Percentiles rank a stretch among this genome's conserved stretches.
phyloP scores from a whole-genome alignment of 2,797 vertebrate species.

The Pachyuromys duprasi region DNA sequence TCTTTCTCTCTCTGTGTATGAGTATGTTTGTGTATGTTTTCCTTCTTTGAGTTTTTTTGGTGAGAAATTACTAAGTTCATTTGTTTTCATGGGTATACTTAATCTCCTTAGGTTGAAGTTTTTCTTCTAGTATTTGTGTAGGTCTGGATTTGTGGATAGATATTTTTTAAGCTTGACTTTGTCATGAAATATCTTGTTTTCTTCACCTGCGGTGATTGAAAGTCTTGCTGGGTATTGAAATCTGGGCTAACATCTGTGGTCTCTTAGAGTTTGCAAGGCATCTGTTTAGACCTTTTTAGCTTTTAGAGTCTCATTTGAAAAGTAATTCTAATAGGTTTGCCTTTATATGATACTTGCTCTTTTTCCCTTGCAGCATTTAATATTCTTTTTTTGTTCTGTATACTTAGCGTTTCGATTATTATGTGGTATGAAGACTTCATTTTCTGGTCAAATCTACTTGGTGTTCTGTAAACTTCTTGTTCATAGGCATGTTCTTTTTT shows the following conservation, averaged over 20 bases:
- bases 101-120: neutral
- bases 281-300: neutral
- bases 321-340: too few relatives aligned
- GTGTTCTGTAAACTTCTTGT: too few relatives aligned
- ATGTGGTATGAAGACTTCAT: too few relatives aligned
- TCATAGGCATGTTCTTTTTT: too few relatives aligned
- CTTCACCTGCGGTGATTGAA: neutral
- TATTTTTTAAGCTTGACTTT: neutral
- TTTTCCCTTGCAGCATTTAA: too few relatives aligned
- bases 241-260: neutral
- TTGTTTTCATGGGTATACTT: neutral
- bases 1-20: too few relatives aligned
- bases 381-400: too few relatives aligned
- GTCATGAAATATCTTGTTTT: neutral
- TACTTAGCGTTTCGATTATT: too few relatives aligned
- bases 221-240: neutral
- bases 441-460: too few relatives aligned
- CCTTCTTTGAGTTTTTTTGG: neutral
- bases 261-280: neutral
- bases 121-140: neutral
- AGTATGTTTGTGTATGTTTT: neutral
- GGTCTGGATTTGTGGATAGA: neutral
- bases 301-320: too few relatives aligned
- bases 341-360: too few relatives aligned
- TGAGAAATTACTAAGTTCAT: neutral